Base-by-base conservation (phyloP, 1,140 invertebrate species). In the Drosophila kurseongensis region DNA sequence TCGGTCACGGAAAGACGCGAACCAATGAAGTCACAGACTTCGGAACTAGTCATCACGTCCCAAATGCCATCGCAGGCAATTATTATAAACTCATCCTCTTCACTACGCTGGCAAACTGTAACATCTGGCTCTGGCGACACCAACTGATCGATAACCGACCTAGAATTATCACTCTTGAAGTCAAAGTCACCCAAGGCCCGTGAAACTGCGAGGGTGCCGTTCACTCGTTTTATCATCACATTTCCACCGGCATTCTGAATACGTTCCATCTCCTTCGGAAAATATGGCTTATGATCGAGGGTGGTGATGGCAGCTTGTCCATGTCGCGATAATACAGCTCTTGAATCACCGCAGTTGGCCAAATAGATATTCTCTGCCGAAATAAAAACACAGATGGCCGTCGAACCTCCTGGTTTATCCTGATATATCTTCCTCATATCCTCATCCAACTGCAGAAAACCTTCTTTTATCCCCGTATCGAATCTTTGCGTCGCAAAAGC, bases 21-120 rank as follows among this genome's bases (percentile, higher is more conserved):
- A 1, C 40, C 6, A 16, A 71, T 56, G 12, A 36, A 71, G 2
- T 45, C 29, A 18, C 51, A 71, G 3, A 58, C 65, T 0, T 69
- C 65, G 0, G 23, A 18, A 18, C 51, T 50, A 9, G 12, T 50
- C 65, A 71, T 71, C 29, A 71, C 67, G 7, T 71, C 67, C 67
- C 67, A 71, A 10, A 71, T 47, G 27, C 67, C 67, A 10, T 71
- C 67, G 36, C 67, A 71, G 44, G 67, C 67, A 8, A 71, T 10
- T 0, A 71, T 16, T 18, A 71, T 6, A 8, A 71, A 71, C 6
- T 71, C 65, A 36, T 71, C 51, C 3, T n/a, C n/a, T 0, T 9
- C 5, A 4, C 9, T 10, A 8, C 67, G 67, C 0, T 71, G 18
- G n/a, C 52, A 18, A 1, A 36, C 44, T 8, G 23, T 50, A 8